phyloP scores from a whole-genome alignment of 2,113 vertebrate genomes.

The Scalopus aquaticus region DNA sequence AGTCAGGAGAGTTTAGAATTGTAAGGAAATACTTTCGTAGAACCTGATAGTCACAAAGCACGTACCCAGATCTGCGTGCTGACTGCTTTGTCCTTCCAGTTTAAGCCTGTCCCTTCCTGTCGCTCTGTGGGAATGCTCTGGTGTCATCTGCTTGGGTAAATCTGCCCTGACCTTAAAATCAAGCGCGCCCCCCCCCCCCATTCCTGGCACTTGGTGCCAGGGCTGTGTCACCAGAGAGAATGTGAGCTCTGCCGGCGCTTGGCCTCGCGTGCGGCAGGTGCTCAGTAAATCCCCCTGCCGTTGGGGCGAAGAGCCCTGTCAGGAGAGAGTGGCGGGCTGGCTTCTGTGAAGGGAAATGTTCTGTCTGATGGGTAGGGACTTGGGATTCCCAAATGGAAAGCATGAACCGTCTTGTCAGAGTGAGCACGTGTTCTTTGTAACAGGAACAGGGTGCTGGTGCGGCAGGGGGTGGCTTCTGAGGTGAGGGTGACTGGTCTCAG shows the following conservation, averaged over 20 bases:
- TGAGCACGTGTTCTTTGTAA: accelerated
- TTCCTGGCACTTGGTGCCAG: background rate
- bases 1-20: accelerated
- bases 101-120: no score
- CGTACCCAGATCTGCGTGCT: accelerated
- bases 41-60: accelerated
- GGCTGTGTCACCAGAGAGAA: no score
- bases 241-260: background rate
- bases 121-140: accelerated
- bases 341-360: no score
- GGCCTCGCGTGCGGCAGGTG: no score
- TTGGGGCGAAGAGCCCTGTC: no score
- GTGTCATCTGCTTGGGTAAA: accelerated
- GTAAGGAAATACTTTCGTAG: background rate
- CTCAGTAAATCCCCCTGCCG: no score
- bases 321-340: no score
- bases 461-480: background rate
- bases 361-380: no score
- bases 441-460: background rate
- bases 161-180: background rate
- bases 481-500: accelerated
- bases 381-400: accelerated
- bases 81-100: no score
- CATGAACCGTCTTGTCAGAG: accelerated
- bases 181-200: background rate